Evolutionary conservation across 2,113 vertebrate genomes (phyloP), one percentile per base, ranked within the genome.

Genomic region (Ahaetulla prasina): DNA sequence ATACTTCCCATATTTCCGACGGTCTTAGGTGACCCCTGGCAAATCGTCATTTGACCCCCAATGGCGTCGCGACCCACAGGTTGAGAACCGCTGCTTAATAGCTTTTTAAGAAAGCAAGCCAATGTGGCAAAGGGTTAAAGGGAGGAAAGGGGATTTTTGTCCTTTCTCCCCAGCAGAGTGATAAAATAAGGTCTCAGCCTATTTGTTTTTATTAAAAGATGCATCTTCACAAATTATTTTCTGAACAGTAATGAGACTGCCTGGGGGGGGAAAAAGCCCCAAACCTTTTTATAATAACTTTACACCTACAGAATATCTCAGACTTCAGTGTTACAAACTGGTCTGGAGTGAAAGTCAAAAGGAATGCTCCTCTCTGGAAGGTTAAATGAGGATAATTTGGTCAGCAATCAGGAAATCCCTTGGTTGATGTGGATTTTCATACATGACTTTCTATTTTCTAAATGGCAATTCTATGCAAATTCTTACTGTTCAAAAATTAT

Each of bases 381-480:
- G 4, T n/a, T 55, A 53, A 0, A 16, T 85, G 3, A 57, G 90
- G 84, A 49, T 92, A 94, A 94, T 87, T 87, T 52, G 93, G 80
- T 93, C 57, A 91, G 0, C 0, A n/a, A 86, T 43, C 18, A 95
- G 92, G 92, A 94, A 96, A 93, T 52, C 60, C 60, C 53, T 94
- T 94, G 91, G 92, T 94, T 85, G 39, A 57, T 25, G 63, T 92
- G 93, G 95, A 90, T 87, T 96, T 96, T 93, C n/a, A 39, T 22
- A 91, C 92, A 94, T 1, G 22, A 94, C 95, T 95, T 95, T 96
- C 95, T 91, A 92, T 97, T 97, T 97, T 96, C 96, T 95, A 98
- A 96, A 94, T 93, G 96, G 95, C 97, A 96, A 97, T 97, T 97
- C 97, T 98, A 98, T 98, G 97, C 97, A 98, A 98, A 97, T 97